Evolutionary conservation across 1,140 invertebrate species (phyloP).

Genomic region (Cotesia glomerata): DNA sequence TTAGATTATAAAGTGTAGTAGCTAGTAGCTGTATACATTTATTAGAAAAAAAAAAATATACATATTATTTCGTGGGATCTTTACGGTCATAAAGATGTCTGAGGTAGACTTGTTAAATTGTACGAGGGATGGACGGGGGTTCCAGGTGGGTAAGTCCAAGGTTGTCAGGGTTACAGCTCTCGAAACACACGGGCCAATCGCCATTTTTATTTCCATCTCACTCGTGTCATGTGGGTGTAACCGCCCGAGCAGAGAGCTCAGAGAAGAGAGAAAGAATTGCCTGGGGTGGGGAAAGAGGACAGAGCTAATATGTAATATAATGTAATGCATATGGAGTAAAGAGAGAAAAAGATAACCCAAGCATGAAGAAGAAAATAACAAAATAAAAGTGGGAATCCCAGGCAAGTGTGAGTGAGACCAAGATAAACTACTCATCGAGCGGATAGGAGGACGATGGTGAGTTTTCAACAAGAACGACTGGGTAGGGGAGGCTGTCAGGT

Average conservation of each 20-base stretch:
- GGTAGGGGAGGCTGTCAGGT: background rate
- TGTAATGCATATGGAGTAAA: background rate
- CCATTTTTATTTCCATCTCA: slow-evolving; percentile 55
- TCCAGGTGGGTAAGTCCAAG: slow-evolving; percentile 56
- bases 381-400: too few species aligned
- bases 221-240: slow-evolving; percentile 51
- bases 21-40: too few species aligned
- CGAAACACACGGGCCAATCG: slow-evolving; percentile 55
- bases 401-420: slow-evolving; percentile 6
- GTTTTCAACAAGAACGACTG: too few species aligned
- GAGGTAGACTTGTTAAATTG: too few species aligned
- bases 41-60: too few species aligned
- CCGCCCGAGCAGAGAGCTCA: slow-evolving; percentile 38
- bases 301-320: background rate
- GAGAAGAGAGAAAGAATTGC: slow-evolving; percentile 24
- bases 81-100: background rate
- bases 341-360: background rate
- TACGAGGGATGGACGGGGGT: slow-evolving; percentile 43
- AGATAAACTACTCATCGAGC: background rate
- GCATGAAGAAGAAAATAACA: too few species aligned
- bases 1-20: too few species aligned
- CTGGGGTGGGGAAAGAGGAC: slow-evolving; percentile 21
- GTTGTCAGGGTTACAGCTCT: slow-evolving; percentile 63
- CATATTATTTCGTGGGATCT: background rate
- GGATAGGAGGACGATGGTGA: slow-evolving; percentile 1